Evolutionary conservation across 2,888 invertebrate species (phyloP), one percentile per base, ranked within the genome.

Genomic region (Diarsia rubi): DNA sequence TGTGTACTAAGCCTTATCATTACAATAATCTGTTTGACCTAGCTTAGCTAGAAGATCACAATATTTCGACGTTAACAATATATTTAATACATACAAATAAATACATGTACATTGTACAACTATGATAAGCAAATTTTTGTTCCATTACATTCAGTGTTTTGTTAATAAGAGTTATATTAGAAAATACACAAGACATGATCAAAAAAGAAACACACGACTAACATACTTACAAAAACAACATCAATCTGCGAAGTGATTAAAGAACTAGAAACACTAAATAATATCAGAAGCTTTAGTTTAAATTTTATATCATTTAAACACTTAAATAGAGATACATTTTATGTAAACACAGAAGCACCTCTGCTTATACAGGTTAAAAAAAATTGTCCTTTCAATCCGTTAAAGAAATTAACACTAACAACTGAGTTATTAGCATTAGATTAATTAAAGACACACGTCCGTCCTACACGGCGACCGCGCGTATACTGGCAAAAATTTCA

Each of bases 401-500:
- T 77, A 73, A 69, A 63, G 62, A 85, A 82, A 67, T 85, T 65
- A 73, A 78, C 52, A 49, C 75, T 65, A 85, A 87, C 78, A 89
- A 81, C 83, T 87, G 66, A 54, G 83, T 81, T 86, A 84, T 82
- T 74, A 77, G 82, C 79, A 78, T 84, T 73, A 73, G 82, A 74
- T 79, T 79, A 71, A 59, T 76, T 72, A 81, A 73, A 79, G 75
- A 73, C 72, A 69, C 83, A 91, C 91, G 91, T 91, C 90, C 82
- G 81, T 81, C 73, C 78, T 37, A 70, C 79, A 60, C 84, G 84
- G 83, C 69, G 77, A 78, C 71, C 75, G 77, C 74, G 75, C 72
- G 42, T 75, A 54, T 37, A 89, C 78, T 92, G 88, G 85, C 59
- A 16, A 68, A 81, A 83, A 85, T 84, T 81, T 90, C 92, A 92